Evolutionary conservation across 2,113 vertebrate species (phyloP).

Genomic region (Physeter macrocephalus): DNA sequence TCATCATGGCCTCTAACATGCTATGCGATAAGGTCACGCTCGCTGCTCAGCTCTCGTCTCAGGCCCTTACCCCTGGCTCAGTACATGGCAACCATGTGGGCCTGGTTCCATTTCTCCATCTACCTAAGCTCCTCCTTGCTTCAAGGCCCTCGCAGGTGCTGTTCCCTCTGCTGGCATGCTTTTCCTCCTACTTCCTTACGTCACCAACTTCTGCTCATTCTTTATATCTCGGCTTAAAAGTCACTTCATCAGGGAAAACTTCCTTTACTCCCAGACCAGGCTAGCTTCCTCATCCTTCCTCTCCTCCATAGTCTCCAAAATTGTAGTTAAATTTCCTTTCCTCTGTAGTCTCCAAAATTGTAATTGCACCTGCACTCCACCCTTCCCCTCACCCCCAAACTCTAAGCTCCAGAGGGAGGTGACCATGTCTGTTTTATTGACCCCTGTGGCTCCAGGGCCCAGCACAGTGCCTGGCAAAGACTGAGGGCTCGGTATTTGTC

Average conservation of each 20-base stretch:
- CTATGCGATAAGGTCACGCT: fast-evolving
- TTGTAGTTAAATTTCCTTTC: not conserved
- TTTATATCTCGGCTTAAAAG: not conserved
- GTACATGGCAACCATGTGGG: fast-evolving
- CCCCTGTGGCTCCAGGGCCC: not conserved
- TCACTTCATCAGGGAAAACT: not conserved
- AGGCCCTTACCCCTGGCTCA: not conserved
- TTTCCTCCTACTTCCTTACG: fast-evolving
- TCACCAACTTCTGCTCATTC: not conserved
- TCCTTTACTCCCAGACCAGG: not conserved
- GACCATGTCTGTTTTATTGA: not conserved
- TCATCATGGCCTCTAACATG: not conserved
- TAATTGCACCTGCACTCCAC: not conserved
- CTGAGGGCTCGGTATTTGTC: not conserved
- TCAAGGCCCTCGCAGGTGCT: not conserved
- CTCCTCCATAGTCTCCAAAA: not conserved
- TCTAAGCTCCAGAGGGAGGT: not conserved
- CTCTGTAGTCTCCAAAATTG: not conserved
- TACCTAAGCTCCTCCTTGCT: not conserved
- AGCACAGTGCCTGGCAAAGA: not conserved
- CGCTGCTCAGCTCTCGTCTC: not conserved
- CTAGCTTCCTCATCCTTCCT: not conserved
- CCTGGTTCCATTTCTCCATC: not conserved
- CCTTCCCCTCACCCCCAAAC: not conserved
- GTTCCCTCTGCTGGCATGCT: fast-evolving